Evolutionary conservation across 1,140 invertebrate genomes (phyloP), one percentile per base, ranked within the genome.

Genomic region (Hydropsyche tenuis): DNA sequence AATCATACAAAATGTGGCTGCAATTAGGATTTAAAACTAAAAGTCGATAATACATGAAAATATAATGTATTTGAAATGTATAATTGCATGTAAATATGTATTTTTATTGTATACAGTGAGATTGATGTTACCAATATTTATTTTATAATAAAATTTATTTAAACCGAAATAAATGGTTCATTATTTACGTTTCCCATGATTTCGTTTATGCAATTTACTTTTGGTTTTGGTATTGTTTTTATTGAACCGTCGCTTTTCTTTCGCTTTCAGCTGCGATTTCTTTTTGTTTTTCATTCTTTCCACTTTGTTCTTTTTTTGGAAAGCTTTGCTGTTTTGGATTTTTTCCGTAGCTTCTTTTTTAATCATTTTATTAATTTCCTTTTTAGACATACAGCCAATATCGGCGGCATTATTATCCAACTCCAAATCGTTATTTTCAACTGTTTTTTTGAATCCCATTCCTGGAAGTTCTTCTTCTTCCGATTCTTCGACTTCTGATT

Each of bases 311-410:
- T 92, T 92, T 80, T 86, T 87, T 84, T 91, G 89, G 80, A 92
- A 93, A 2, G 87, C 85, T 85, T 91, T 92, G 79, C 91, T 93
- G 73, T 91, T 90, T 79, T 91, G 86, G 7, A 92, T 84, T 79
- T 88, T 88, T 75, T 90, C 89, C 5, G 89, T 85, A 0, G 90
- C 89, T 80, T 89, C 87, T 66, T 88, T 88, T 77, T 91, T 91
- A 42, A 91, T 84, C 74, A 87, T 82, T 79, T 83, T 88, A 74
- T 91, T 90, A 1, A 92, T 80, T 75, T 91, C 88, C 79, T 90
- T 91, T 76, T 87, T 85, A 11, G 85, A 87, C 81, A 60, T n/a
- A n/a, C n/a, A 11, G 23, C 23, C 23, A 23, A 3, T 51, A 5
- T 27, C 5, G 7, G 25, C 20, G 23, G 22, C 30, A 37, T 9